Evolutionary conservation across 2,113 vertebrate genomes (phyloP), one percentile per base, ranked within the genome.

Genomic region (Pseudonaja textilis): DNA sequence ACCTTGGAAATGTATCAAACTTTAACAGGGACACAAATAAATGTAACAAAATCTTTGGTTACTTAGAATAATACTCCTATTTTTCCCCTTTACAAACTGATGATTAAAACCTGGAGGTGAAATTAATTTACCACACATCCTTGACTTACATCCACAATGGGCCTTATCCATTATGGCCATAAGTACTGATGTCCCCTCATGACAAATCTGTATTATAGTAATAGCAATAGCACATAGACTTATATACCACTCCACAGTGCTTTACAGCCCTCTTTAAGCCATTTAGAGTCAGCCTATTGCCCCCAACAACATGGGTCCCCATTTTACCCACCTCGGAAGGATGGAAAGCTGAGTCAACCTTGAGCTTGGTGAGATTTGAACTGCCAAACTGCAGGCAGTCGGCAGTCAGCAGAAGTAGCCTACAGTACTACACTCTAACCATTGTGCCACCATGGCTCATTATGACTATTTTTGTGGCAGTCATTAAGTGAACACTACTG

Each of bases 21-120:
- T 88, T 74, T 87, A 90, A 59, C 50, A 56, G 23, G 69, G 69
- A 34, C 18, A 86, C 87, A 91, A 87, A 88, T 91, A 74, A 93
- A 93, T 91, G 61, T 91, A 61, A 54, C 90, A 87, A 50, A 25
- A 12, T 39, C 47, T 87, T 93, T 89, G 89, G 50, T 91, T 93
- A 85, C 69, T 89, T 34, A 91, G 86, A 61, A 86, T 55, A 22
- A 81, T 39, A 81, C 5, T 81, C 74, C 42, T 81, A 7, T 39
- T 81, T 50, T 81, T 81, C 29, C 11, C 18, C 10, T 81, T 81
- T 81, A 22, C 74, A 81, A 81, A 22, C 6, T 81, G 18, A 81
- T 81, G n/a, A 42, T 81, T 81, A 39, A 39, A 16, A 81, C 6
- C 69, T 81, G 34, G 34, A 81, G 16, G 18, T 81, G 16, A 81